Evolutionary conservation across 2,113 vertebrate genomes (phyloP).

Genomic region (Cavia porcellus): DNA sequence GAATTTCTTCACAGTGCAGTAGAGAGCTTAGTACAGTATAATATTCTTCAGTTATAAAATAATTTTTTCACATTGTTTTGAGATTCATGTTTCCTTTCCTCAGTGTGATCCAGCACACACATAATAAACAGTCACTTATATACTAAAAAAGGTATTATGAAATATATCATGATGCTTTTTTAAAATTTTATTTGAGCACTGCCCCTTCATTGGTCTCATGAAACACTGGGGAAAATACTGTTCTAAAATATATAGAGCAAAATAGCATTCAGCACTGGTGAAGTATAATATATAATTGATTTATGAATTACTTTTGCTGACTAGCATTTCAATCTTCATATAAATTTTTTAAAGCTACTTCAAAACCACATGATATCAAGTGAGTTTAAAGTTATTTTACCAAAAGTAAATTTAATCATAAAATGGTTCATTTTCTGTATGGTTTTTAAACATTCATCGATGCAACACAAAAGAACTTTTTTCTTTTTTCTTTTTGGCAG

Average conservation of each 20-base stretch:
- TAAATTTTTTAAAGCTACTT: conserved; percentile 67
- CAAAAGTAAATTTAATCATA: conserved; percentile 57
- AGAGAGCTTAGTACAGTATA: background rate
- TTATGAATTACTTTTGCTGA: conserved; percentile 28
- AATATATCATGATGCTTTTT: background rate
- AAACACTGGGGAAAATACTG: conserved; percentile 24
- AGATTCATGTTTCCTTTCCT: background rate
- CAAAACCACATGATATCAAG: conserved; percentile 43
- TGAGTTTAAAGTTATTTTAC: conserved; percentile 69
- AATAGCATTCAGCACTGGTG: background rate
- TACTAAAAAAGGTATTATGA: background rate
- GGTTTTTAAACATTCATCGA: conserved; percentile 56
- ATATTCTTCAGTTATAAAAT: background rate
- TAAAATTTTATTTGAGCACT: conserved; percentile 51
- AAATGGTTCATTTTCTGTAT: conserved; percentile 58
- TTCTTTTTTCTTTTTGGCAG: conserved; percentile 80
- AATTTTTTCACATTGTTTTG: background rate
- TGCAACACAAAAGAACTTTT: conserved; percentile 30
- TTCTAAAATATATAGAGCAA: conserved; percentile 31
- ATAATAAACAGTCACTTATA: background rate
- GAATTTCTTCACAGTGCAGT: background rate
- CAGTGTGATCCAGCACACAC: background rate
- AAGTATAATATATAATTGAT: background rate
- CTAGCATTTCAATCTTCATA: conserved; percentile 48
- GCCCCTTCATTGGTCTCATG: background rate